Conservation (phyloP, 2,113 vertebrate genomes). For the Morone chrysops region DNA sequence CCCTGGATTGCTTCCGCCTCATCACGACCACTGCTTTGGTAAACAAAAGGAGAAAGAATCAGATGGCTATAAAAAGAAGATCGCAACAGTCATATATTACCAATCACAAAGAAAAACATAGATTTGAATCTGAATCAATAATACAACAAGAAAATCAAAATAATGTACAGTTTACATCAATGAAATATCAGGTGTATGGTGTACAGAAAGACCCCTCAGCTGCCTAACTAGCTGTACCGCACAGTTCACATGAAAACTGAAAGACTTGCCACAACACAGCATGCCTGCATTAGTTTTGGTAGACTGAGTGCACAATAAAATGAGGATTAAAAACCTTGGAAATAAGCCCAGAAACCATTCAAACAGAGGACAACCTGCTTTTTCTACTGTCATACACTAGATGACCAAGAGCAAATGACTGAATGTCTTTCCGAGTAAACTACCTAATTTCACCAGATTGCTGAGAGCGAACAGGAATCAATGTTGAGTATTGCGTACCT, state of each 20-base stretch:
- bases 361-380: constrained; percentile 65
- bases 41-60: neutral
- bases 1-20: constrained; percentile 1
- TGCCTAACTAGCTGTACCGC: constrained; percentile 52
- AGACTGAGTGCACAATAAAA: constrained; percentile 79
- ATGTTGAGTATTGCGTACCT: neutral
- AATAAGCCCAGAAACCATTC: constrained; percentile 73
- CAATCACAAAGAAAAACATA: neutral
- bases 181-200: constrained; percentile 5
- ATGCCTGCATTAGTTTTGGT: constrained; percentile 69
- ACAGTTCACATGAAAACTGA: constrained; percentile 56
- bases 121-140: neutral
- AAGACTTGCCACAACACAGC: constrained; percentile 63
- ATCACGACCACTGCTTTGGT: neutral
- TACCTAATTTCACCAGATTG: constrained; percentile 34
- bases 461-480: neutral
- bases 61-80: neutral
- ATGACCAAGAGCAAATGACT: constrained; percentile 33
- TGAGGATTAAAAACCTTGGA: constrained; percentile 80
- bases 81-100: neutral
- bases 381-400: constrained; percentile 38
- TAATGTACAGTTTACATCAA: constrained; percentile 11
- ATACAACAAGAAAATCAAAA: neutral
- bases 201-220: neutral
- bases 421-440: constrained; percentile 16